Conservation (phyloP, 2,888 invertebrate genomes). For the Nomada lathburiana region DNA sequence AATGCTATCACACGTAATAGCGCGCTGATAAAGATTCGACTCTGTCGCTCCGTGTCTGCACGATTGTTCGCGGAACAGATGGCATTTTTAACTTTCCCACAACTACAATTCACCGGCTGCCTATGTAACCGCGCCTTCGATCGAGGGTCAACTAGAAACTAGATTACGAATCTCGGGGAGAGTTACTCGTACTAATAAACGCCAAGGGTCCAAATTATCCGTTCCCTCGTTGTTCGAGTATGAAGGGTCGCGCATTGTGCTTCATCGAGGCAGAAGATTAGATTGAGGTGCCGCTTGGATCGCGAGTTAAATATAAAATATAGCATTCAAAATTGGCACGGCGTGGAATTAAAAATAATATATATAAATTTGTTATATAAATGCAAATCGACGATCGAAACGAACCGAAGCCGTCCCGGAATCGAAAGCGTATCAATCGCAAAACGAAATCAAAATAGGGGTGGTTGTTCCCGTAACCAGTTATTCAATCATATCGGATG, state of each 20-base stretch:
- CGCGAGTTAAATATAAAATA: neutral
- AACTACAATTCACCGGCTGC: conserved; percentile 51
- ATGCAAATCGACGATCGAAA: conserved; percentile 47
- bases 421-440: conserved; percentile 49
- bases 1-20: conserved; percentile 34
- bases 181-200: conserved; percentile 76
- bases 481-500: conserved; percentile 60
- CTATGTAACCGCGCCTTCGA: conserved; percentile 60
- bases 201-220: conserved; percentile 62
- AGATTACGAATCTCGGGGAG: conserved; percentile 77
- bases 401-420: conserved; percentile 22
- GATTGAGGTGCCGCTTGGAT: neutral
- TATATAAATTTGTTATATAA: conserved; percentile 25
- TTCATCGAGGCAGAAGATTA: neutral
- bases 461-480: conserved; percentile 40
- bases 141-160: conserved; percentile 77
- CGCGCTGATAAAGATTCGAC: conserved; percentile 63
- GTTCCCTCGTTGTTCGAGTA: conserved; percentile 21
- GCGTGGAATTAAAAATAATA: no score
- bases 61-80: conserved; percentile 50
- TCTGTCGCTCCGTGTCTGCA: conserved; percentile 28
- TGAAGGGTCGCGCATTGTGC: conserved; percentile 16
- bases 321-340: neutral
- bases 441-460: conserved; percentile 54
- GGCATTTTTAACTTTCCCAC: conserved; percentile 66